A percentile compares a stretch with the other conserved stretches of the same genome.
phyloP scores from a whole-genome alignment of 2,113 vertebrate species.

The Oryzias celebensis region DNA sequence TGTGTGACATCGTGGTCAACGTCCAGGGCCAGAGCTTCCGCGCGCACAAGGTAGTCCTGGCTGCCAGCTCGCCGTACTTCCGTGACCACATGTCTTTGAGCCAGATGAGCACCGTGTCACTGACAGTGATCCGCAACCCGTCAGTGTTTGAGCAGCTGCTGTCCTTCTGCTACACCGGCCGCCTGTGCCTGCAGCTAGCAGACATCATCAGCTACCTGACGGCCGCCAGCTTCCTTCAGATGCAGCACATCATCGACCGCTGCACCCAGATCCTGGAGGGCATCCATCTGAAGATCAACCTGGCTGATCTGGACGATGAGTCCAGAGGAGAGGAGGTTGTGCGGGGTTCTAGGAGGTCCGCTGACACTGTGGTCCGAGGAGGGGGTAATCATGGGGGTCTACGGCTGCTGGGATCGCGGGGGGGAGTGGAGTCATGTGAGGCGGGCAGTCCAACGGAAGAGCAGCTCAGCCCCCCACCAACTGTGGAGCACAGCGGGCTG shows the following conservation, averaged over 20 bases:
- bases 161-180: constrained; percentile 95
- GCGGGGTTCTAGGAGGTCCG: constrained; percentile 76
- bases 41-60: constrained; percentile 97
- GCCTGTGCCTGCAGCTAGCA: constrained; percentile 91
- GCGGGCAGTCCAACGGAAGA: constrained; percentile 86
- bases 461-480: constrained; percentile 87
- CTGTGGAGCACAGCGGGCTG: constrained; percentile 83
- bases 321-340: constrained; percentile 72
- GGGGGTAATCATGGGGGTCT: constrained; percentile 47
- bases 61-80: constrained; percentile 99
- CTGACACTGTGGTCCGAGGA: constrained; percentile 71
- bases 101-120: constrained; percentile 96
- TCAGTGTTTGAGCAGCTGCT: constrained; percentile 96
- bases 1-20: constrained; percentile 97
- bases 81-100: constrained; percentile 98
- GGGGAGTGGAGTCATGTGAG: constrained; percentile 77
- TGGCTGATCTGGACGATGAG: constrained; percentile 87
- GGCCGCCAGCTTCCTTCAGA: constrained; percentile 96
- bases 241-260: constrained; percentile 99
- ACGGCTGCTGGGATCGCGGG: constrained; percentile 76
- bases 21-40: constrained; percentile 96
- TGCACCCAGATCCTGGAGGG: constrained; percentile 97
- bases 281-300: constrained; percentile 95
- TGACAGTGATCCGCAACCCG: constrained; percentile 95
- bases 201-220: constrained; percentile 99